A percentile compares a stretch with the other conserved stretches of the same genome.
phyloP scores from a whole-genome alignment of 2,113 vertebrate species.

The Casuarius casuarius region DNA sequence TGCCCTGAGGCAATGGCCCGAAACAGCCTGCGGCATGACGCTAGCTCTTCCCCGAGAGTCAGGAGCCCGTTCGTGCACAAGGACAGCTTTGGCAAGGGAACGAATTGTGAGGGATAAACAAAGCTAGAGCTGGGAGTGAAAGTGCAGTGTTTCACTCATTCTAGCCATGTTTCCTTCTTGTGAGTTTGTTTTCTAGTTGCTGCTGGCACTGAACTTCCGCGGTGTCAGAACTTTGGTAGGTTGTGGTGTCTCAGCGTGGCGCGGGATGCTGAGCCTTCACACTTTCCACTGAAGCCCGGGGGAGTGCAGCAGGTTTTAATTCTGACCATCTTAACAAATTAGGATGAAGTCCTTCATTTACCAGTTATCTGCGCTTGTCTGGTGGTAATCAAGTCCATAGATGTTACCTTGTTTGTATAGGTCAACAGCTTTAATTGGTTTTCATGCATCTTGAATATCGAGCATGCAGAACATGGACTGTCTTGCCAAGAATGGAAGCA shows the following conservation, averaged over 20 bases:
- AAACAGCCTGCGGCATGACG: background rate
- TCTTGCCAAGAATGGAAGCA: conserved; percentile 47
- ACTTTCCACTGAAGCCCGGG: background rate
- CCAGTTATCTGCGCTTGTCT: conserved; percentile 13
- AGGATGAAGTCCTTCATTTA: conserved; percentile 19
- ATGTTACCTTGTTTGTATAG: conserved; percentile 31
- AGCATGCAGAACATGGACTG: conserved; percentile 8
- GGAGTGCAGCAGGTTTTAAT: background rate
- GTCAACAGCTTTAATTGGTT: conserved; percentile 55
- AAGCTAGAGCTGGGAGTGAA: background rate
- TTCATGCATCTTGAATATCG: background rate
- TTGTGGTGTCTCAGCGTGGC: background rate
- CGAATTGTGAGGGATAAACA: background rate
- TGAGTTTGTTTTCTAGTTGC: background rate
- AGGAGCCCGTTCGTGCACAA: background rate
- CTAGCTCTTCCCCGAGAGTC: background rate
- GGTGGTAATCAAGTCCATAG: background rate
- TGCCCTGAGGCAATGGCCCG: background rate
- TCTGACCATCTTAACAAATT: conserved; percentile 28
- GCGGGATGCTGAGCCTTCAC: background rate
- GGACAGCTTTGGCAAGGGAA: background rate
- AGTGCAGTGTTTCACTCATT: background rate
- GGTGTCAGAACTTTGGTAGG: background rate
- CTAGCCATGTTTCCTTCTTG: background rate
- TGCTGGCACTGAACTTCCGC: background rate